Base-by-base conservation (phyloP, 1,140 invertebrate species). In the Camponotus vicinus region DNA sequence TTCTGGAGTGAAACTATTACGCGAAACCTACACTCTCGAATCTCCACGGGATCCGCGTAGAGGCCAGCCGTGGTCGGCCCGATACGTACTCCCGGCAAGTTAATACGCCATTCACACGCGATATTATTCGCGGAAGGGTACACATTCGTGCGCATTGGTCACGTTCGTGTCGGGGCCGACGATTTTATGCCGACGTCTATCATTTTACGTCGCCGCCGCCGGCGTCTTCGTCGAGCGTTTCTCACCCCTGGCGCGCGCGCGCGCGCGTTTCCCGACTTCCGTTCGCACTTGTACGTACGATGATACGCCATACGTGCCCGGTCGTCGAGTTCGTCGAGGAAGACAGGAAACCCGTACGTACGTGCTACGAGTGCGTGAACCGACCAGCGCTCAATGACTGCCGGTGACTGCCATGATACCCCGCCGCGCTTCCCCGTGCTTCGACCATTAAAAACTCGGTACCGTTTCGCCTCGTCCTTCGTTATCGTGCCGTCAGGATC, bases 301-400 rank as follows among this genome's bases (percentile, higher is more conserved):
- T n/a, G 55, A 63, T 45, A 66, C 69, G 55, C 21, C 15, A 27
- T 49, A 78, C 37, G 75, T 59, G 61, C 45, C 18, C 32, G 55
- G n/a, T 67, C 27, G 13, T 52, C 52, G 18, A 80, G 27, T 32
- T 42, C 18, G 27, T 1, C 49, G 15, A 37, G 59, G 63, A 63
- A 52, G 61, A 76, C 88, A 78, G 89, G 89, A 90, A 90, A 78
- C 55, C 40, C 21, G 52, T 11, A 71, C 7, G 40, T 84, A 86
- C 89, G 89, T 90, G 89, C 89, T 52, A 61, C 55, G 86, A 88
- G 86, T 90, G 61, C 86, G 42, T 82, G 79, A 84, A 61, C 21
- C 73, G 27, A n/a, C 34, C 66, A n/a, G 11, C 27, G 13, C n/a
- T 32, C 70, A 21, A 59, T n/a, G 34, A 42, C 27, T 70, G 21